These are phyloP conservation scores for Linnaemya vulpina DNA, from an alignment of 2,888 invertebrate species.

Conservation along the genomic window DNA sequence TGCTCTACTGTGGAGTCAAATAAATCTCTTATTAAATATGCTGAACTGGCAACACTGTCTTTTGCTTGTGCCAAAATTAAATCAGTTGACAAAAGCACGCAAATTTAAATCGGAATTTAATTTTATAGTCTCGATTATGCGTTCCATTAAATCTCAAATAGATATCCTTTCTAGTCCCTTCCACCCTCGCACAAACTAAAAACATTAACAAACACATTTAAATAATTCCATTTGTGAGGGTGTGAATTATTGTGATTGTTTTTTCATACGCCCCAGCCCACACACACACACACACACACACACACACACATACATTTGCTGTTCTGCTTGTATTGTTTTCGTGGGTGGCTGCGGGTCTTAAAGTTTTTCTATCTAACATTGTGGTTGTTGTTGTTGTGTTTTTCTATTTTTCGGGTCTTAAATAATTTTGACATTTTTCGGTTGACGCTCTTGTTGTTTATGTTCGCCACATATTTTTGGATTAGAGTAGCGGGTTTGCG, in stretches of 20 bases:
- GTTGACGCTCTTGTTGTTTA: slow-evolving; percentile 54
- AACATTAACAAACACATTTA: slow-evolving; percentile 2
- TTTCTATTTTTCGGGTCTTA: slow-evolving; percentile 7
- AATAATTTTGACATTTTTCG: slow-evolving; percentile 62
- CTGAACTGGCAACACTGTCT: too few species aligned
- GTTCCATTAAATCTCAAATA: neutral
- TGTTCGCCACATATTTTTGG: slow-evolving; percentile 54
- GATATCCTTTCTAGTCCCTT: neutral
- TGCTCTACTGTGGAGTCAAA: too few species aligned
- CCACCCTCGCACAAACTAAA: neutral
- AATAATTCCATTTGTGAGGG: neutral
- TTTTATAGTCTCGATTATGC: neutral
- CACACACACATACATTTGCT: neutral
- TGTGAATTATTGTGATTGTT: neutral
- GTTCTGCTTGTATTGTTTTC: neutral
- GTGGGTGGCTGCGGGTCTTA: neutral
- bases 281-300: neutral
- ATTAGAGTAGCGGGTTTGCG: slow-evolving; percentile 25
- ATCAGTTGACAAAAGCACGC: too few species aligned
- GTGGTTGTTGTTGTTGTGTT: neutral
- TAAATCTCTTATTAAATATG: too few species aligned
- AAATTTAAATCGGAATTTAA: too few species aligned
- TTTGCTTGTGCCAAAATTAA: too few species aligned
- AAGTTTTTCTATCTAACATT: neutral
- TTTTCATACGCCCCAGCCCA: neutral